phyloP scores from a whole-genome alignment of 2,797 vertebrate genomes.

The Pitangus sulphuratus region DNA sequence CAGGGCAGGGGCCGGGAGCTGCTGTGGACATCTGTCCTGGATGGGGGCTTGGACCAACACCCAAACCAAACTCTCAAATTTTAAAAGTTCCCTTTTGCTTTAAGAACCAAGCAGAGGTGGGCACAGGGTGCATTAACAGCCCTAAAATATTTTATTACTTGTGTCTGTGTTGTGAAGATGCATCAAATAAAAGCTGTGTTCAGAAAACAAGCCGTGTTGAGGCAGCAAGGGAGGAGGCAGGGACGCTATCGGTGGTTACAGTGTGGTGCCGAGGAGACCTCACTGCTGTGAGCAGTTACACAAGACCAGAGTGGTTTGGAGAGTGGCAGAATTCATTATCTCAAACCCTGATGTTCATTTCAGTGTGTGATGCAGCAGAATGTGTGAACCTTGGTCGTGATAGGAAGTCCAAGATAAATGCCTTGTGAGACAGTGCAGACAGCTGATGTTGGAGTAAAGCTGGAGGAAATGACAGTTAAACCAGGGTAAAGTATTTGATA shows the following conservation, averaged over 20 bases:
- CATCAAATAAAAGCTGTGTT: neutral
- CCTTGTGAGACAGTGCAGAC: neutral
- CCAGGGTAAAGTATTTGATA: neutral
- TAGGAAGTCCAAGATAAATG: neutral
- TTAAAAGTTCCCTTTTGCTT: neutral
- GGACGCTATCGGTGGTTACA: neutral
- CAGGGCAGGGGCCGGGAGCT: neutral
- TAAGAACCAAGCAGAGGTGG: neutral
- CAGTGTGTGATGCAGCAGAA: neutral
- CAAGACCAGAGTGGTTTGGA: neutral
- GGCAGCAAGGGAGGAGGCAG: neutral
- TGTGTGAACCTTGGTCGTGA: fast-evolving
- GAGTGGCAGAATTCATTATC: neutral
- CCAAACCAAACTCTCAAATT: fast-evolving
- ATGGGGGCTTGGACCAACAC: fast-evolving
- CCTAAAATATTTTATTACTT: neutral
- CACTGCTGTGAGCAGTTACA: neutral
- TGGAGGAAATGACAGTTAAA: neutral
- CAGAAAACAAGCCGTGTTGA: neutral
- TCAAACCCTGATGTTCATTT: fast-evolving
- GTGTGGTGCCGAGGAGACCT: neutral
- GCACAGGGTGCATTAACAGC: neutral
- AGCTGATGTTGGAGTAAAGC: neutral
- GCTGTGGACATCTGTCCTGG: neutral
- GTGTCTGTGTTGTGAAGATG: neutral